Conservation (phyloP, 2,888 invertebrate species). For the Lydus trimaculatus region DNA sequence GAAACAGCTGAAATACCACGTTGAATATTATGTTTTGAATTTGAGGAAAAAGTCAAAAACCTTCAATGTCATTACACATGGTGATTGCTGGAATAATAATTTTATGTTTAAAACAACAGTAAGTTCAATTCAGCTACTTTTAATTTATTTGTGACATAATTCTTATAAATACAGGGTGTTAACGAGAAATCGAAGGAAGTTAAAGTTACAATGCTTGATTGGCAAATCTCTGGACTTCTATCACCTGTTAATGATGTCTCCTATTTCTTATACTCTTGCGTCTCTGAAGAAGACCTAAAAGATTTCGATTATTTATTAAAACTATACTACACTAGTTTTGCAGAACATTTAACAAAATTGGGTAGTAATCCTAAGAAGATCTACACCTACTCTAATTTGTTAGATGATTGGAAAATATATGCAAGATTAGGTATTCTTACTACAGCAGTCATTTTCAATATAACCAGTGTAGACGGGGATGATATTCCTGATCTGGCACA, state of each 20-base stretch:
- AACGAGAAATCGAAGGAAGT: not conserved
- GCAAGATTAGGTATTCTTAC: not conserved
- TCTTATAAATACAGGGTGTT: too few species aligned
- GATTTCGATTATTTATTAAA: constrained; percentile 15
- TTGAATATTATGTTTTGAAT: not conserved
- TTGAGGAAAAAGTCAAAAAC: not conserved
- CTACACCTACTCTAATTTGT: not conserved
- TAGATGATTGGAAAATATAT: constrained; percentile 10
- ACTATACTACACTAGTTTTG: constrained; percentile 13
- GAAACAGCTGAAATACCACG: not conserved
- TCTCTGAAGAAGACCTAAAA: constrained; percentile 8
- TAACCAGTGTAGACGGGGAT: not conserved
- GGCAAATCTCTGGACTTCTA: constrained; percentile 12
- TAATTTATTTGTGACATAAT: too few species aligned
- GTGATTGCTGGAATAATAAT: constrained; percentile 28
- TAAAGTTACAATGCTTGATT: constrained; percentile 16
- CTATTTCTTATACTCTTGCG: constrained; percentile 10
- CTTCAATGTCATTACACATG: constrained; percentile 18
- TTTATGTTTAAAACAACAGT: constrained; percentile 12
- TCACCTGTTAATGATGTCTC: constrained; percentile 11
- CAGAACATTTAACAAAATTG: not conserved
- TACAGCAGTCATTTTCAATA: not conserved
- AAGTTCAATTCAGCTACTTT: not conserved
- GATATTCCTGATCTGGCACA: not conserved
- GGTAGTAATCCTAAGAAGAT: constrained; percentile 6